Evolutionary conservation across 2,888 invertebrate species (phyloP), one percentile per base, ranked within the genome.

Genomic region (Conus canariensis): DNA sequence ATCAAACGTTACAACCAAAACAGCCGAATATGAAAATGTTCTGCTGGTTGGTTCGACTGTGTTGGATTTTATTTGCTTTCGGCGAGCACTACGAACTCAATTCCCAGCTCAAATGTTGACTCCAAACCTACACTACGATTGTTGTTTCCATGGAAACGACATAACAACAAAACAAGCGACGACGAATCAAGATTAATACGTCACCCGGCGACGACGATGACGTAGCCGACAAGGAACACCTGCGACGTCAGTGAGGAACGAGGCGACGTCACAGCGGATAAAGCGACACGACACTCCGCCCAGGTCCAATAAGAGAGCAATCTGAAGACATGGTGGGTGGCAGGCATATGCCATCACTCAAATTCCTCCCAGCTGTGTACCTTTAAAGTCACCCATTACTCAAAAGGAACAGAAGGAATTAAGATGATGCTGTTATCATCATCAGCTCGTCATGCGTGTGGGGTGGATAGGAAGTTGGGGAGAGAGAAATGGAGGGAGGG

Each of bases 161-260:
- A 45, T 45, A 45, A 45, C 45, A 45, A 7, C 10, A 80, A 30
- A 12, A 56, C 5, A 56, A 82, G 56, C 8, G 56, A 82, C 45
- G 82, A 45, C 56, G 19, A 82, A 82, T 1, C 19, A 56, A 56
- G 19, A 82, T 56, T 10, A 82, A 82, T 82, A 82, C 82, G 82
- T 82, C 82, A 82, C 77, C 45, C 25, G 56, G 22, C 77, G 12
- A 64, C 19, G 82, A 82, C 19, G 45, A 82, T 82, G 82, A 82
- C 82, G 82, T 82, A 56, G 56, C 12, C 56, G 82, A 56, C 56
- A 56, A 19, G 56, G 82, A 25, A 80, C 82, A 82, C 82, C 82
- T 82, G 82, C 82, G 82, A 82, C 45, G 56, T 82, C 16, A 82
- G 56, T 82, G 82, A 82, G 19, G 82, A 82, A 82, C 82, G 82